A percentile compares a stretch with the other conserved stretches of the same genome.
These are phyloP conservation scores for Kryphioiulus occultus DNA, from an alignment of 2,888 invertebrate genomes.

Conservation along the genomic window DNA sequence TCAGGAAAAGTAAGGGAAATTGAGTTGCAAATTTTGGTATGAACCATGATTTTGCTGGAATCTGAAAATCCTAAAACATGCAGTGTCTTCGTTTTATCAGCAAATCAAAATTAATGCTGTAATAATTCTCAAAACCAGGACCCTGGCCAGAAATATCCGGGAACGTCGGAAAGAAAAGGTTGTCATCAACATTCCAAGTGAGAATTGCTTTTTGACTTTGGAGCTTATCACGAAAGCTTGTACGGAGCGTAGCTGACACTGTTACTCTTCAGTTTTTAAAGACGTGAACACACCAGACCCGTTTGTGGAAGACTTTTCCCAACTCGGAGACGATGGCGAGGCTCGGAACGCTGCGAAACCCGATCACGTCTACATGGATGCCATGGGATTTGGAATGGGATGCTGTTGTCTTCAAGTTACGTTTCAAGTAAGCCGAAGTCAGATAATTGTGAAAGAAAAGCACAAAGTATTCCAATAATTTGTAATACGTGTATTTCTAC, in stretches of 20 bases:
- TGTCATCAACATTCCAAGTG: constrained; percentile 94
- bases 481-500: too few species aligned
- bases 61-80: too few species aligned
- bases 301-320: constrained; percentile 71
- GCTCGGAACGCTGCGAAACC: constrained; percentile 75
- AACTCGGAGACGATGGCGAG: constrained; percentile 71
- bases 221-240: neutral
- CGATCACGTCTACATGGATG: constrained; percentile 97
- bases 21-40: too few species aligned
- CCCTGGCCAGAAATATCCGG: constrained; percentile 91
- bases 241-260: neutral
- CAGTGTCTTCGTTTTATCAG: neutral
- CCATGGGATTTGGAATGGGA: constrained; percentile 99
- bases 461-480: too few species aligned
- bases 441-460: too few species aligned
- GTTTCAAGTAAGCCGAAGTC: constrained; percentile 69
- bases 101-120: constrained; percentile 28
- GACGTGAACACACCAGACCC: constrained; percentile 87
- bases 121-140: constrained; percentile 64
- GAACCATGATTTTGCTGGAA: too few species aligned
- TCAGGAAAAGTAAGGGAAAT: too few species aligned
- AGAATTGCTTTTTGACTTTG: constrained; percentile 57
- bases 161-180: constrained; percentile 92
- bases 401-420: constrained; percentile 96
- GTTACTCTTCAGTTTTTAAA: constrained; percentile 75